Evolutionary conservation across 2,113 vertebrate genomes (phyloP).

Genomic region (Pimephales promelas): DNA sequence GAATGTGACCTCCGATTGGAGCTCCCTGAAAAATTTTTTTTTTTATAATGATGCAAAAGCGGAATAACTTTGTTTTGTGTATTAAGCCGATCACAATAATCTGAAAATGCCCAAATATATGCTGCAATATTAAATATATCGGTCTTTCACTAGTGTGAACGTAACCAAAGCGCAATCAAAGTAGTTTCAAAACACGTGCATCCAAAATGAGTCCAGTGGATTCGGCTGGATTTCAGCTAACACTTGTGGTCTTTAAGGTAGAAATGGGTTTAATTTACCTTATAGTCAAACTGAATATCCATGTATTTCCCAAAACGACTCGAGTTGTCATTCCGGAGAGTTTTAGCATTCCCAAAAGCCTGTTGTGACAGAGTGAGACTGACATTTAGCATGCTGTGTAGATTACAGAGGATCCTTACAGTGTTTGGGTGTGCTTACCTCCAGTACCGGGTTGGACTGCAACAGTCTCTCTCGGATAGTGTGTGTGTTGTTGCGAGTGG

Average conservation of each 20-base stretch:
- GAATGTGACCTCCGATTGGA: conserved; percentile 93
- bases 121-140: neutral
- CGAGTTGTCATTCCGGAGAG: conserved; percentile 95
- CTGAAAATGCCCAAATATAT: neutral
- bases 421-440: conserved; percentile 73
- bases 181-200: neutral
- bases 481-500: conserved; percentile 83
- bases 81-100: neutral
- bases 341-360: conserved; percentile 98
- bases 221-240: neutral
- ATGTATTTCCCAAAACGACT: conserved; percentile 98
- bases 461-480: conserved; percentile 87
- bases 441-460: conserved; percentile 92
- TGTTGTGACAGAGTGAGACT: conserved; percentile 60
- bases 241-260: neutral
- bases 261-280: conserved; percentile 70
- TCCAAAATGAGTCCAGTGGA: too few relatives aligned
- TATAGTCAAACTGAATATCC: conserved; percentile 98
- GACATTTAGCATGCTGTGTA: conserved; percentile 15
- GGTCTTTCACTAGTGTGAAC: neutral
- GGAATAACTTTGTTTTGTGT: neutral
- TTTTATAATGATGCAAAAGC: neutral
- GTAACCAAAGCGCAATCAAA: neutral
- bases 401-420: neutral
- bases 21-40: conserved; percentile 77